Base-by-base conservation (phyloP, 2,888 invertebrate species). In the Argyresthia goedartella region DNA sequence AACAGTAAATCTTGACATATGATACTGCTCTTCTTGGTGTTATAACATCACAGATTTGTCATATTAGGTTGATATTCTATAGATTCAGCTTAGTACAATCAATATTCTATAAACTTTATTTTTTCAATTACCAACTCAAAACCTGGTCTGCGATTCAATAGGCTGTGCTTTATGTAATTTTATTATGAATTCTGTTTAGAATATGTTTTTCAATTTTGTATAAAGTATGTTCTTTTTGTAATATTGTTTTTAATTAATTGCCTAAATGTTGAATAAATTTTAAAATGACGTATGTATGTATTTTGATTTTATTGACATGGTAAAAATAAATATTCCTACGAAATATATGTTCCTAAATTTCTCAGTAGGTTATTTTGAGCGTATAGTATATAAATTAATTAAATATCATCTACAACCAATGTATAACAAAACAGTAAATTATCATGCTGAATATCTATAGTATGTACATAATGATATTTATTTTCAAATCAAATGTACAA, bases 111-210 rank as follows among this genome's bases (percentile, higher is more conserved):
- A 4, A 25, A n/a, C n/a, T n/a, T 25, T 25, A 4, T 8, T 39
- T 39, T 39, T 39, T 39, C 39, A 39, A 47, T 41, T 62, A 67
- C 69, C 71, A 74, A 78, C 66, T 67, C 60, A 63, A 58, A 47
- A 69, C 74, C 76, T 76, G 73, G 73, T 81, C 81, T 85, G 84
- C 84, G 81, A 85, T 85, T 73, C 74, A 78, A 80, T 79, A 81
- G 85, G 85, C 85, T 85, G 85, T 85, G 85, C 73, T 79, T 74
- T 77, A 65, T 77, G 71, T 69, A 62, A 64, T 65, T 66, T 73
- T 59, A 67, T 25, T 25, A 25, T 25, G 25, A 25, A 39, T 39
- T 59, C 66, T 64, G 62, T 66, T 66, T 71, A 33, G 44, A 15
- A 15, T 15, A 66, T 63, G 63, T 60, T 60, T 67, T 69, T 65